phyloP scores from a whole-genome alignment of 1,140 invertebrate genomes.

The Orchesella cincta region DNA sequence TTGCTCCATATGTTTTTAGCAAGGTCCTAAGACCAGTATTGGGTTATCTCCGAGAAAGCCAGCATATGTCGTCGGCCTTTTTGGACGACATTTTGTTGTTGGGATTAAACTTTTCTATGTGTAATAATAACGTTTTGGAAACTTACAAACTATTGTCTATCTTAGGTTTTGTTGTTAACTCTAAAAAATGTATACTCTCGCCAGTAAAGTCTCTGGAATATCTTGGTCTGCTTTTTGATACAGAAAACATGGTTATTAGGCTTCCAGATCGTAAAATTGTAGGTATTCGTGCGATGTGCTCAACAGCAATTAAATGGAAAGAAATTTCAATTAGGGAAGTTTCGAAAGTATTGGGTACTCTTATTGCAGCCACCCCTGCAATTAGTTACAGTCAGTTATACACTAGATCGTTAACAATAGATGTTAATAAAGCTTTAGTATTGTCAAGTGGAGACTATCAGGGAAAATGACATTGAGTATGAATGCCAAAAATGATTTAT shows the following conservation, averaged over 20 bases:
- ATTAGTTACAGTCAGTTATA: slow-evolving; percentile 30
- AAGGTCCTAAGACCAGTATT: slow-evolving; percentile 39
- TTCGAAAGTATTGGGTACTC: slow-evolving; percentile 29
- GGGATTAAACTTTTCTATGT: background rate
- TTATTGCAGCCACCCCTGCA: slow-evolving; percentile 27
- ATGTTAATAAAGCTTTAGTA: background rate
- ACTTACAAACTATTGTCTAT: background rate
- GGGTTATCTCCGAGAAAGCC: slow-evolving; percentile 16
- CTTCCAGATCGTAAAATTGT: background rate
- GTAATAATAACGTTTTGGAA: background rate
- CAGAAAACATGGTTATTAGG: background rate
- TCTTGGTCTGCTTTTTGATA: slow-evolving; percentile 38
- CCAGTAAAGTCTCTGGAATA: slow-evolving; percentile 21
- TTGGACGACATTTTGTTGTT: slow-evolving; percentile 45
- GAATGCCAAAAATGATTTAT: background rate
- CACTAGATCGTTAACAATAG: slow-evolving; percentile 25
- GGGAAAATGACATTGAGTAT: background rate
- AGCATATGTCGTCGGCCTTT: slow-evolving; percentile 23
- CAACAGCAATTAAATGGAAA: too few species aligned
- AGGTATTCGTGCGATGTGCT: too few species aligned
- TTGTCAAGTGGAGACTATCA: background rate
- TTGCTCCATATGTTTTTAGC: slow-evolving; percentile 34
- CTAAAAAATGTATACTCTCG: slow-evolving; percentile 19
- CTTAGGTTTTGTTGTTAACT: slow-evolving; percentile 34
- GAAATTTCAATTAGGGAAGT: background rate